Base-by-base conservation (phyloP, 2,113 vertebrate genomes). In the Gambusia affinis region DNA sequence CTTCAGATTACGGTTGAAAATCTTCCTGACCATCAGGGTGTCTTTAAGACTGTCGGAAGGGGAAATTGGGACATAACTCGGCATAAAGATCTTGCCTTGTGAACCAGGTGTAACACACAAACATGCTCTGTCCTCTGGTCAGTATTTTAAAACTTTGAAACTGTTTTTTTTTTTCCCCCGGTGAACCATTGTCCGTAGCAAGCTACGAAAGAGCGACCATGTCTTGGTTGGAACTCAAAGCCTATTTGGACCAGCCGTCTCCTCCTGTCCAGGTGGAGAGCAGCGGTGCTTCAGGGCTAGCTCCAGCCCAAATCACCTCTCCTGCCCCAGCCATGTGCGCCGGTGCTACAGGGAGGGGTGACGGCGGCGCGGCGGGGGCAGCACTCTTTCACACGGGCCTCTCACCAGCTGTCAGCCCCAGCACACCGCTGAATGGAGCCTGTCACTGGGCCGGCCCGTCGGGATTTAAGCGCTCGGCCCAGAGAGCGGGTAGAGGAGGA, bases 401-500 rank as follows among this genome's bases (percentile, higher is more conserved):
- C 95, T 95, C 94, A 95, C 95, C 97, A 98, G 97, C 97, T 98
- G 97, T 97, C 97, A 97, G 94, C 95, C 95, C 95, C 95, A 95
- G 94, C 94, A 94, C 94, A 95, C 94, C 93, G 91, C 95, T 97
- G 96, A 97, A 98, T 97, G 95, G 96, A 92, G 80, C 94, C 96
- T 98, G 97, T 98, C 97, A 98, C 95, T 97, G 96, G 87, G 93
- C 42, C 30, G 64, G 94, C 95, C 95, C 94, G 94, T 66, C 94
- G 96, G 96, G 97, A 97, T 95, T 97, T 96, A 97, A 92, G 95
- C 94, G 95, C 96, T 96, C 84, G 88, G 76, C 85, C 71, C 60
- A 79, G 78, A 39, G 74, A 60, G 71, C 65, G 72, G 60, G 30
- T 60, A 42, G 35, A 44, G 12, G 62, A 61, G 73, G 72, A 72